Conservation (phyloP, 2,888 invertebrate species). For the Drosophila robusta region DNA sequence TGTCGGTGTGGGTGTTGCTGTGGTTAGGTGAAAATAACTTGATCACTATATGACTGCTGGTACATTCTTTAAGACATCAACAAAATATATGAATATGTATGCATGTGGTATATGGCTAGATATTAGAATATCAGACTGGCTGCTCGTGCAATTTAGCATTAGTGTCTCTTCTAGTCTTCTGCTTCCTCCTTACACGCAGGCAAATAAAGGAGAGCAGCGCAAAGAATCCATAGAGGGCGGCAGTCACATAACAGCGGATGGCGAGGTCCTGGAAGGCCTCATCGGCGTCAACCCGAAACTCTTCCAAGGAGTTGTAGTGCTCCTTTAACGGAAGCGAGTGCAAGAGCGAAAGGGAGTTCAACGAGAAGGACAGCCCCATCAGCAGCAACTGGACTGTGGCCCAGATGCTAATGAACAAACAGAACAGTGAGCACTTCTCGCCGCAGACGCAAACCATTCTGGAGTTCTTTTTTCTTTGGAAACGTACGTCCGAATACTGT, state of each 20-base stretch:
- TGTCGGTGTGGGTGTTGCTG: background rate
- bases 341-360: conserved; percentile 32
- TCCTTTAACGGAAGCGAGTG: conserved; percentile 17
- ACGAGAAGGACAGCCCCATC: conserved; percentile 44
- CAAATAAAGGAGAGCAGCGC: conserved; percentile 15
- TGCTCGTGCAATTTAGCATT: background rate
- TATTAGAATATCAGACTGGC: background rate
- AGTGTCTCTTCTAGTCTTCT: background rate
- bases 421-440: conserved; percentile 47
- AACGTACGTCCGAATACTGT: no score
- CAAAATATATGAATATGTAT: conserved; percentile 15
- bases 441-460: conserved; percentile 39
- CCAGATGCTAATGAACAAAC: conserved; percentile 58
- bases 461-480: background rate
- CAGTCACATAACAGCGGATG: conserved; percentile 47
- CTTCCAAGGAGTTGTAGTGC: background rate
- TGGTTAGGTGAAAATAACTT: conserved; percentile 31
- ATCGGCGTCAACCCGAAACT: conserved; percentile 41
- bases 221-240: conserved; percentile 27
- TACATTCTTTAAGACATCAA: conserved; percentile 15
- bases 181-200: conserved; percentile 14
- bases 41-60: conserved; percentile 21
- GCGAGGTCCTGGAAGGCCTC: conserved; percentile 1
- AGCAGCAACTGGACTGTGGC: conserved; percentile 51
- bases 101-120: background rate